These are phyloP conservation scores for Chelon auratus DNA, from an alignment of 2,797 vertebrate species.

Conservation along the genomic window DNA sequence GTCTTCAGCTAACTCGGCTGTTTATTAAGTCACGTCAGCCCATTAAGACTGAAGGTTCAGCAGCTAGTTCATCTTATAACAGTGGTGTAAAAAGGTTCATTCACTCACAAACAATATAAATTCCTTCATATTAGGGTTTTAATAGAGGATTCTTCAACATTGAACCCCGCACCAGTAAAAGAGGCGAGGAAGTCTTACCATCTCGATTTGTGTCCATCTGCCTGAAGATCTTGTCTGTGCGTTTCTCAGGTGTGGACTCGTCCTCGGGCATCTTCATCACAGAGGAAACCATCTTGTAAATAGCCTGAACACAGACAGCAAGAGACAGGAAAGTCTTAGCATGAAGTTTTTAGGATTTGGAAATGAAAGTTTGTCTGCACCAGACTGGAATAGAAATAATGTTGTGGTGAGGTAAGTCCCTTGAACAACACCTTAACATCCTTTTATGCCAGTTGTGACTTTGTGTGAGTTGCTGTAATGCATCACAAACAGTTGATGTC, in stretches of 20 bases:
- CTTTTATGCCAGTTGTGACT: slow-evolving; percentile 7
- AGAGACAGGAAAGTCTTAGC: not conserved
- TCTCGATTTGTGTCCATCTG: slow-evolving; percentile 99
- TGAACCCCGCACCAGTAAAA: not conserved
- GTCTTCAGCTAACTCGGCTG: too few species aligned
- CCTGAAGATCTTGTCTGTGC: slow-evolving; percentile 98
- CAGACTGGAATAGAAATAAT: not conserved
- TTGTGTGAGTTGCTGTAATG: not conserved
- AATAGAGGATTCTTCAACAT: too few species aligned
- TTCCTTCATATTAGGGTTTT: too few species aligned
- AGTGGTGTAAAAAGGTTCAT: too few species aligned
- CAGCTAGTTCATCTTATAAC: too few species aligned
- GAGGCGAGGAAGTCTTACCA: slow-evolving; percentile 77
- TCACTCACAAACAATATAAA: too few species aligned
- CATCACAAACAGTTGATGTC: slow-evolving; percentile 9
- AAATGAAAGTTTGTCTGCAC: not conserved
- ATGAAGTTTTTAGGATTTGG: not conserved
- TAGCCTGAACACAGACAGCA: slow-evolving; percentile 85
- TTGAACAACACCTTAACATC: not conserved
- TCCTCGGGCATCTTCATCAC: slow-evolving; percentile 99
- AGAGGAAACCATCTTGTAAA: slow-evolving; percentile 99
- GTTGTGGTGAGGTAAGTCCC: not conserved
- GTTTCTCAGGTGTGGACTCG: slow-evolving; percentile 97
- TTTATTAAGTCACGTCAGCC: too few species aligned
- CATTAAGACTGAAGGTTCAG: too few species aligned